These are phyloP conservation scores for Chrysopilus asiliformis DNA, from an alignment of 2,888 invertebrate species.

Conservation along the genomic window DNA sequence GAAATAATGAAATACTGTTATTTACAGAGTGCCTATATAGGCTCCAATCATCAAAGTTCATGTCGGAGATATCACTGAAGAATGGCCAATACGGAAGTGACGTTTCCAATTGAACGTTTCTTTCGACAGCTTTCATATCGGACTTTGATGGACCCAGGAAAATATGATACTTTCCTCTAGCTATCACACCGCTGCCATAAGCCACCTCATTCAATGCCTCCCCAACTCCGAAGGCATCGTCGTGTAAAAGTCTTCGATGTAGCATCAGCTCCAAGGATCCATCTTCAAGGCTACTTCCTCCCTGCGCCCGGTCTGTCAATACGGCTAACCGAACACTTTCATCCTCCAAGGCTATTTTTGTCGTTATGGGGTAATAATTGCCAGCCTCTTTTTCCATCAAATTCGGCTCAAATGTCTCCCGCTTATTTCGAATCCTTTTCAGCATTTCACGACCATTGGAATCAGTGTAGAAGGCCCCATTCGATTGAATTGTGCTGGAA, in stretches of 20 bases:
- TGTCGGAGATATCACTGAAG: conserved; percentile 40
- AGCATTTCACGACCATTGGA: conserved; percentile 84
- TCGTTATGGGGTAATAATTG: conserved; percentile 90
- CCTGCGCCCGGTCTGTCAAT: conserved; percentile 67
- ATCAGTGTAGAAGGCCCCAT: conserved; percentile 75
- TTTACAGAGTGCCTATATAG: neutral
- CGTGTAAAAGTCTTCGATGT: conserved; percentile 69
- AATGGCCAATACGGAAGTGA: conserved; percentile 48
- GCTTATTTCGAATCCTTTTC: conserved; percentile 48
- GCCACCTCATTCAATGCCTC: conserved; percentile 79
- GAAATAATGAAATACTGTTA: neutral
- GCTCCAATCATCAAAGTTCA: conserved; percentile 39
- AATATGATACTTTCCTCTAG: conserved; percentile 52
- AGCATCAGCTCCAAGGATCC: conserved; percentile 70
- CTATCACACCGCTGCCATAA: conserved; percentile 53
- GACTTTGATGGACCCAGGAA: conserved; percentile 31
- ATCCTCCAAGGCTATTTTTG: conserved; percentile 59
- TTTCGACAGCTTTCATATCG: conserved; percentile 31
- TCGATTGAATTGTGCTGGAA: conserved; percentile 46
- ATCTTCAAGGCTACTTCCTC: conserved; percentile 59
- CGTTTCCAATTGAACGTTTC: conserved; percentile 39
- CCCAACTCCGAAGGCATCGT: conserved; percentile 86
- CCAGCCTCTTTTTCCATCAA: conserved; percentile 60
- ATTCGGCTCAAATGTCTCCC: conserved; percentile 61
- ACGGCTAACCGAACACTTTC: conserved; percentile 26